A percentile compares a stretch with the other conserved stretches of the same genome.
phyloP scores from a whole-genome alignment of 2,113 vertebrate species.

The Recurvirostra avosetta region DNA sequence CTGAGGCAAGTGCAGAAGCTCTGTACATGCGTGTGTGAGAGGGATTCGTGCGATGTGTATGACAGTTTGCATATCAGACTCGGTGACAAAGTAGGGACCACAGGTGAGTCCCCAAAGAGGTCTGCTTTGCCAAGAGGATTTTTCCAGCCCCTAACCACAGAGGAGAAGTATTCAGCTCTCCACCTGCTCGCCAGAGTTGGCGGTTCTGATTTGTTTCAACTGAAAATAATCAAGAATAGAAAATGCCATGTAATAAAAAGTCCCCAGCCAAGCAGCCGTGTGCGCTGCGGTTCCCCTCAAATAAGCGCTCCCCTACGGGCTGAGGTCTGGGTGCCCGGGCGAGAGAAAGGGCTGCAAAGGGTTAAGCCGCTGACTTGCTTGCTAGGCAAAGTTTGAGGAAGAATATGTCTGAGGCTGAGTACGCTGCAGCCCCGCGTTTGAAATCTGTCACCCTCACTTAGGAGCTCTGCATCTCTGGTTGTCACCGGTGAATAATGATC shows the following conservation, averaged over 20 bases:
- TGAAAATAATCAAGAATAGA: not conserved
- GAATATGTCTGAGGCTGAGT: slow-evolving; percentile 1
- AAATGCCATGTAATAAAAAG: not conserved
- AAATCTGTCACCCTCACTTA: slow-evolving; percentile 60
- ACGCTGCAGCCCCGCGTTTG: slow-evolving; percentile 27
- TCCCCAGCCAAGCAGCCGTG: not conserved
- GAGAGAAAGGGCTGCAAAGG: slow-evolving; percentile 38
- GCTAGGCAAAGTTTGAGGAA: slow-evolving; percentile 44
- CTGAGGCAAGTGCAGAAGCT: not conserved
- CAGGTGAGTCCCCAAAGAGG: not conserved
- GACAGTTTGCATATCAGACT: not conserved
- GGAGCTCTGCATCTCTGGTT: not conserved
- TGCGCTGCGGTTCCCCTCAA: not conserved
- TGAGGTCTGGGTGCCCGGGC: not conserved
- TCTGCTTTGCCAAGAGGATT: not conserved
- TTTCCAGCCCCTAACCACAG: not conserved
- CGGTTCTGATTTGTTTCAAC: not conserved
- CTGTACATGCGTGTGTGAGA: not conserved
- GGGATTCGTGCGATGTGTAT: not conserved
- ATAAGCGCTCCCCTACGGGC: not conserved
- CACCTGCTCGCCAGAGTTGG: not conserved
- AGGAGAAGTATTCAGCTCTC: not conserved
- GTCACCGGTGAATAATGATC: slow-evolving; percentile 41
- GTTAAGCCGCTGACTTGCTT: slow-evolving; percentile 68
- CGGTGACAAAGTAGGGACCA: not conserved